phyloP scores from a whole-genome alignment of 2,113 vertebrate species.

The Passer domesticus region DNA sequence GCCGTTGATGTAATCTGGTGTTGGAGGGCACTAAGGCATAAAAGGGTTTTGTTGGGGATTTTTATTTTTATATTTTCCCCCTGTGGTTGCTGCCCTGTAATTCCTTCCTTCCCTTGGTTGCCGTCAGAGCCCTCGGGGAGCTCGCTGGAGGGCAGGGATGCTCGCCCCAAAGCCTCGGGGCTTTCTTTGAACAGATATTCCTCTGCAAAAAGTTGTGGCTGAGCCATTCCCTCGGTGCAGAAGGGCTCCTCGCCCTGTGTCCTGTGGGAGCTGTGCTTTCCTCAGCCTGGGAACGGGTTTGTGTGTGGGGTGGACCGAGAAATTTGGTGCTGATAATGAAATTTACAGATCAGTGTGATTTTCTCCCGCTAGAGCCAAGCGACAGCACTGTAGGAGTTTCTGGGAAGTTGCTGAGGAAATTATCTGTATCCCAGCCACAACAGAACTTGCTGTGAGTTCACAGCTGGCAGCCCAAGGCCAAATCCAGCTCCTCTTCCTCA shows the following conservation, averaged over 20 bases:
- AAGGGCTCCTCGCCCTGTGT: neutral
- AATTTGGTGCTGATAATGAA: neutral
- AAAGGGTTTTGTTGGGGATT: neutral
- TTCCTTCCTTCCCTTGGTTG: neutral
- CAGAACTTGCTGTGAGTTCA: neutral
- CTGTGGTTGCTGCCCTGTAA: accelerated
- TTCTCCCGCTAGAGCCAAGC: neutral
- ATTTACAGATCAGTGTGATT: neutral
- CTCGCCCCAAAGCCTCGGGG: too few species aligned
- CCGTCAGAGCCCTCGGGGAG: accelerated
- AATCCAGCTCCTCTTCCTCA: neutral
- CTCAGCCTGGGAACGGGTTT: neutral
- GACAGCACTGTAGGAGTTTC: too few species aligned
- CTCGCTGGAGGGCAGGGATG: neutral
- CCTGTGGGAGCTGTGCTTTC: neutral
- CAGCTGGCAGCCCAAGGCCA: neutral
- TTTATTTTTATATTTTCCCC: neutral
- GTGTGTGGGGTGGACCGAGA: too few species aligned
- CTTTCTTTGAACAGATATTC: neutral
- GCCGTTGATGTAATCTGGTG: neutral
- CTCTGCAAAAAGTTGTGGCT: neutral
- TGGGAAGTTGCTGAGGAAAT: neutral
- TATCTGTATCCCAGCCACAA: neutral
- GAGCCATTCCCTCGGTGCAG: neutral
- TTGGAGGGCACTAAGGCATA: neutral